A percentile compares a stretch with the other conserved stretches of the same genome.
These are phyloP conservation scores for Spodoptera exigua DNA, from an alignment of 2,888 invertebrate species.

Conservation along the genomic window DNA sequence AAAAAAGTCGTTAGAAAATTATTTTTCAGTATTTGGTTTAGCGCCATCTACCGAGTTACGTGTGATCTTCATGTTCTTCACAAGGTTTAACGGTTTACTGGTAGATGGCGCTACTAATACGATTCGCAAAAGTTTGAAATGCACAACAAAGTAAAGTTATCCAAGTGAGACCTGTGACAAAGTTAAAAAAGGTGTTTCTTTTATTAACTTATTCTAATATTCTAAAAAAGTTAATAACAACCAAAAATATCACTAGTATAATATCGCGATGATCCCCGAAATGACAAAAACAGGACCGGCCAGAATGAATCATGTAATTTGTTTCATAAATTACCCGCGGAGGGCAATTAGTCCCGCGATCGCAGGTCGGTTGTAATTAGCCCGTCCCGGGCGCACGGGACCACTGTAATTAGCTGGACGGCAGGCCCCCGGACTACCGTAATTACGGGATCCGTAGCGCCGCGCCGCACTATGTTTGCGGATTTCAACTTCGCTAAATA, in stretches of 20 bases:
- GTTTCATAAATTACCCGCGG: constrained; percentile 64
- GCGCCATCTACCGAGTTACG: constrained; percentile 60
- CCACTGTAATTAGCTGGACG: constrained; percentile 64
- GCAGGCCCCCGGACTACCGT: constrained; percentile 55
- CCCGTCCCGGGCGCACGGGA: constrained; percentile 56
- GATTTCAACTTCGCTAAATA: constrained; percentile 51
- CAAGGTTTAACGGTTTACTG: constrained; percentile 47
- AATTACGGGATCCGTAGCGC: constrained; percentile 62
- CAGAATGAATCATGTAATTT: constrained; percentile 56
- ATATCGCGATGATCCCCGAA: not conserved
- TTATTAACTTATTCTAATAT: too few relatives aligned
- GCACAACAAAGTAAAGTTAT: too few relatives aligned
- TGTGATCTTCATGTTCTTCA: not conserved
- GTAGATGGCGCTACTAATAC: constrained; percentile 52
- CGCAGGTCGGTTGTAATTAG: constrained; percentile 61
- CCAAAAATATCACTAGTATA: not conserved
- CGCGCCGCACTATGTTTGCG: constrained; percentile 50
- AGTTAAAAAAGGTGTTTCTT: too few relatives aligned
- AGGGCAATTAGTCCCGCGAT: constrained; percentile 62
- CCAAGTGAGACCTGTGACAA: too few relatives aligned
- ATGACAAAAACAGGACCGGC: constrained; percentile 34
- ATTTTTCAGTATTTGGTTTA: not conserved
- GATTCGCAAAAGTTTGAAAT: not conserved
- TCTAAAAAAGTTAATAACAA: too few relatives aligned
- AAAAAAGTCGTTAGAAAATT: constrained; percentile 27